Evolutionary conservation across 2,797 vertebrate species (phyloP).

Genomic region (Poeciliopsis turneri): DNA sequence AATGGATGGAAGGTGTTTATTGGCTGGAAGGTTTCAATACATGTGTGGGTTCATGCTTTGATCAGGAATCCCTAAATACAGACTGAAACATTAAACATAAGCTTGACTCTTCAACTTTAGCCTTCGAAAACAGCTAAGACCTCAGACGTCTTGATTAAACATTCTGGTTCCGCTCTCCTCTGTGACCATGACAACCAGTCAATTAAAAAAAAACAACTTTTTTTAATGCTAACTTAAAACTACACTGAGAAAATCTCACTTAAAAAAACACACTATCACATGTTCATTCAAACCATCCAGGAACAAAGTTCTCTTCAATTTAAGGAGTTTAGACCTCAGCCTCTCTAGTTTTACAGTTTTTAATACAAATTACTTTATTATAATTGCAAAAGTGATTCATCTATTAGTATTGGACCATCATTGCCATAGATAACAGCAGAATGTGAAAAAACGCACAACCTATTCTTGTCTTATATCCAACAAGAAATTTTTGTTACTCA

Average conservation of each 20-base stretch:
- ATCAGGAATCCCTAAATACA: background rate
- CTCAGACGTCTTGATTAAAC: background rate
- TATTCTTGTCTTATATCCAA: constrained; percentile 8
- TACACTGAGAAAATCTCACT: background rate
- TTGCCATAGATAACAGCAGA: constrained; percentile 6
- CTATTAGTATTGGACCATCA: constrained; percentile 1
- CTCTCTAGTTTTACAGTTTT: background rate
- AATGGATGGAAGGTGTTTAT: background rate
- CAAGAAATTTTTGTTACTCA: background rate
- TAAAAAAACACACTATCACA: background rate
- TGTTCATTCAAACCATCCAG: background rate
- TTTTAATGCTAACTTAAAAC: background rate
- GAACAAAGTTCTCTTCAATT: background rate
- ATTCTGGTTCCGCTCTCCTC: background rate
- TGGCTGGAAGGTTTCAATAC: background rate
- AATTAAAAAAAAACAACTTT: background rate
- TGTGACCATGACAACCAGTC: background rate
- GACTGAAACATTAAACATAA: constrained; percentile 20
- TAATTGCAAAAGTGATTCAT: background rate
- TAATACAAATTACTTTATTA: background rate
- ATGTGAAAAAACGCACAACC: constrained; percentile 2
- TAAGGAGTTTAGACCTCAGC: background rate
- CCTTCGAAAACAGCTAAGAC: background rate
- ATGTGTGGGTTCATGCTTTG: too few species aligned
- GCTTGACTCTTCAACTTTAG: constrained; percentile 13